phyloP scores from a whole-genome alignment of 2,888 invertebrate species.

The Pyrochroa serraticornis region DNA sequence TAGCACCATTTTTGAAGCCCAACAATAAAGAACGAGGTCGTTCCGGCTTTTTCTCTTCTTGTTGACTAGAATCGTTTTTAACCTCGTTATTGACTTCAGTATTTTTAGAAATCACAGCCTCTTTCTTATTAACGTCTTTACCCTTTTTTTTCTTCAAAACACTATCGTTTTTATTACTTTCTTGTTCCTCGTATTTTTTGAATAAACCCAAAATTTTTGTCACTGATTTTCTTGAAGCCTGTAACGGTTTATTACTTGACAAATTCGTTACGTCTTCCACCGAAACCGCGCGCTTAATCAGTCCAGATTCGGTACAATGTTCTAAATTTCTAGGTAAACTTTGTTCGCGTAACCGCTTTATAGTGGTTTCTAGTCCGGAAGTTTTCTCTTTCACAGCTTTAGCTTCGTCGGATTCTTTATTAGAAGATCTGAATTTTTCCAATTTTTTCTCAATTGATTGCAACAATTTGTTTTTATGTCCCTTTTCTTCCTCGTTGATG shows the following conservation, averaged over 20 bases:
- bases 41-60: slow-evolving; percentile 57
- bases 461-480: slow-evolving; percentile 64
- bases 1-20: slow-evolving; percentile 57
- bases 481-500: slow-evolving; percentile 48
- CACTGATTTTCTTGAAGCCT: slow-evolving; percentile 68
- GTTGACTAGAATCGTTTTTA: slow-evolving; percentile 32
- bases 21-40: slow-evolving; percentile 63
- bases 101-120: slow-evolving; percentile 31
- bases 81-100: slow-evolving; percentile 33
- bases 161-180: slow-evolving; percentile 48
- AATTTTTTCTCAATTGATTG: slow-evolving; percentile 80
- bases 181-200: slow-evolving; percentile 71
- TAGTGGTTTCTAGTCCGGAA: slow-evolving; percentile 62
- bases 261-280: slow-evolving; percentile 68
- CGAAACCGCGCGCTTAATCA: slow-evolving; percentile 75
- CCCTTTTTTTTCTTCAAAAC: slow-evolving; percentile 40
- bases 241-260: slow-evolving; percentile 57
- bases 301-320: slow-evolving; percentile 66
- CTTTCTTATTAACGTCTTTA: slow-evolving; percentile 29
- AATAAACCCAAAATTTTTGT: slow-evolving; percentile 80
- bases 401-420: slow-evolving; percentile 50
- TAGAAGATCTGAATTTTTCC: slow-evolving; percentile 68
- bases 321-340: slow-evolving; percentile 66
- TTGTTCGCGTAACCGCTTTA: slow-evolving; percentile 68
- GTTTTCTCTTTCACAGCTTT: slow-evolving; percentile 44